Evolutionary conservation across 1,140 invertebrate species (phyloP), one percentile per base, ranked within the genome.

Genomic region (Drosophila rufa): DNA sequence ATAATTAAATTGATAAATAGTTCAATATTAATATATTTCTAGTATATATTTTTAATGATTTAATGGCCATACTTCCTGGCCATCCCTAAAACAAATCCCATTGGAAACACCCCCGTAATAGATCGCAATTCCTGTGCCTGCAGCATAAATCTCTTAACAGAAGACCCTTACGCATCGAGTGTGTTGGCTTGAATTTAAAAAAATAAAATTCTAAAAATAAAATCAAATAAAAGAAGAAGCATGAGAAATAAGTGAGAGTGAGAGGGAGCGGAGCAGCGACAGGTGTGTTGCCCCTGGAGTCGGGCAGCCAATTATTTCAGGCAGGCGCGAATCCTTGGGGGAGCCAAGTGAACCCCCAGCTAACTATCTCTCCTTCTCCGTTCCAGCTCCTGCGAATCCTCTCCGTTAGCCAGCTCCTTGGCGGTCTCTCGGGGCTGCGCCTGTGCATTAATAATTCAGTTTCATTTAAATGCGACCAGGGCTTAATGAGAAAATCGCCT

Each of bases 401-500:
- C 36, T 22, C 53, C 64, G 50, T 42, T 43, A 4, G 48, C 33
- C 25, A 40, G 48, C 60, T 65, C 60, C 53, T 67, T 30, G 53
- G 27, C 17, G 51, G 51, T 78, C 75, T 78, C 75, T 69, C 15
- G 76, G 60, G 84, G 76, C 60, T 87, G 79, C 70, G 75, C 70
- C 76, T 80, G 46, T 65, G 78, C 81, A 90, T 89, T 90, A 89
- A 89, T 89, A 89, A 89, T 89, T 89, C 84, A 89, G 84, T 89
- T 90, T 90, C 83, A 90, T 89, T 89, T 84, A 89, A 89, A 89
- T 89, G 84, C 80, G 84, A 76, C 69, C 73, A 55, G 75, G 75
- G 84, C 85, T 80, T 89, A 89, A 89, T 89, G 85, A 89, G 84
- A 90, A 89, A 89, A 89, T 90, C 86, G 84, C 84, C 84, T 89